Evolutionary conservation across 2,797 vertebrate species (phyloP).

Genomic region (Poeciliopsis infans): DNA sequence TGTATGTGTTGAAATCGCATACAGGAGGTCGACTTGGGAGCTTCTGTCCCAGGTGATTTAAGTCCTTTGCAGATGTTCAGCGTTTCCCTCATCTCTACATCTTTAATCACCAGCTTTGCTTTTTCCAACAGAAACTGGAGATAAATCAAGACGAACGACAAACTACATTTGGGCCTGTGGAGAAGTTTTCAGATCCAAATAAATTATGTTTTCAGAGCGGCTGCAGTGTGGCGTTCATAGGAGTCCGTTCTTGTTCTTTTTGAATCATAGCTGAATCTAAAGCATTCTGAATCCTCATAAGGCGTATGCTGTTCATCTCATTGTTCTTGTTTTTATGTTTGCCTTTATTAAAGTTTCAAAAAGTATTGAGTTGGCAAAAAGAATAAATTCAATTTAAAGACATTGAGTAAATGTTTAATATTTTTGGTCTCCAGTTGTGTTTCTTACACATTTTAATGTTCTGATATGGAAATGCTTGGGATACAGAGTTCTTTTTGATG

Average conservation of each 20-base stretch:
- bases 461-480: neutral
- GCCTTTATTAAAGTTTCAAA: conserved; percentile 2
- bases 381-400: neutral
- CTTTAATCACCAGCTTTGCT: neutral
- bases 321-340: neutral
- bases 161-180: neutral
- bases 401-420: conserved; percentile 8
- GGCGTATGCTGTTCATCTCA: neutral
- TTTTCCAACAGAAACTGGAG: neutral
- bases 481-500: neutral
- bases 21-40: conserved; percentile 32
- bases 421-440: conserved; percentile 52
- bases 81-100: neutral
- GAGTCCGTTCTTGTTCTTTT: neutral
- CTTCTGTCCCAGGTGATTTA: conserved; percentile 28
- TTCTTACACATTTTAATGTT: conserved; percentile 7
- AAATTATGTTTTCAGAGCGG: neutral
- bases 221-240: neutral
- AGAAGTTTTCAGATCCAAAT: neutral
- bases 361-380: neutral
- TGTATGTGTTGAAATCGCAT: neutral
- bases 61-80: neutral
- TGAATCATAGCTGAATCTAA: neutral
- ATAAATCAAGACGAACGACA: neutral
- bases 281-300: neutral